Evolutionary conservation across 2,888 invertebrate genomes (phyloP).

Genomic region (Spodoptera exigua): DNA sequence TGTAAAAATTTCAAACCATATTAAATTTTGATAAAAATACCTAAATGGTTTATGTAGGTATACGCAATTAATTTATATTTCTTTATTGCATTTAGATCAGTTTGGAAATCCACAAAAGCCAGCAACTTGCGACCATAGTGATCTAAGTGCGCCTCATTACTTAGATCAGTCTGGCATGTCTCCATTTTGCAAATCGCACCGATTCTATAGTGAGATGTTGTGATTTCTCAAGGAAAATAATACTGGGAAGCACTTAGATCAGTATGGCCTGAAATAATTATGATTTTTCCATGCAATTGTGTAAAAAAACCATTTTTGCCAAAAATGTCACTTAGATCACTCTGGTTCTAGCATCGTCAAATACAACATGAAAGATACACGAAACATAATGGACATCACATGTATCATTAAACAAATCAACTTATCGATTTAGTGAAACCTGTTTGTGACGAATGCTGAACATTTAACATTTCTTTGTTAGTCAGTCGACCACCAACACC

Average conservation of each 20-base stretch:
- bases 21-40: slow-evolving; percentile 1
- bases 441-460: slow-evolving; percentile 4
- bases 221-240: slow-evolving; percentile 21
- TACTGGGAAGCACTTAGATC: slow-evolving; percentile 25
- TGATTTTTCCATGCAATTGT: slow-evolving; percentile 30
- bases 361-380: slow-evolving; percentile 2
- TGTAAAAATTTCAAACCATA: slow-evolving; percentile 4
- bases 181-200: slow-evolving; percentile 26
- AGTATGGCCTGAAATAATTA: slow-evolving; percentile 28
- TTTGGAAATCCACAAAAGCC: slow-evolving; percentile 24
- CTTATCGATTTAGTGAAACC: slow-evolving; percentile 17
- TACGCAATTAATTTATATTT: slow-evolving; percentile 19
- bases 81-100: slow-evolving; percentile 23
- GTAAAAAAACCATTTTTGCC: slow-evolving; percentile 18
- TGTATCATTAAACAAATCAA: slow-evolving; percentile 13
- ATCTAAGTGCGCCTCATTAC: slow-evolving; percentile 34
- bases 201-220: slow-evolving; percentile 36
- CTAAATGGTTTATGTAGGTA: slow-evolving; percentile 7
- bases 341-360: not conserved
- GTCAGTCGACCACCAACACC: slow-evolving; percentile 35
- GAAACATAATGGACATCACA: slow-evolving; percentile 9
- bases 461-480: slow-evolving; percentile 11
- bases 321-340: slow-evolving; percentile 13
- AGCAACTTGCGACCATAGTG: slow-evolving; percentile 30
- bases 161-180: slow-evolving; percentile 39